Evolutionary conservation across 2,888 invertebrate species (phyloP).

Genomic region (Lissonota sp.): DNA sequence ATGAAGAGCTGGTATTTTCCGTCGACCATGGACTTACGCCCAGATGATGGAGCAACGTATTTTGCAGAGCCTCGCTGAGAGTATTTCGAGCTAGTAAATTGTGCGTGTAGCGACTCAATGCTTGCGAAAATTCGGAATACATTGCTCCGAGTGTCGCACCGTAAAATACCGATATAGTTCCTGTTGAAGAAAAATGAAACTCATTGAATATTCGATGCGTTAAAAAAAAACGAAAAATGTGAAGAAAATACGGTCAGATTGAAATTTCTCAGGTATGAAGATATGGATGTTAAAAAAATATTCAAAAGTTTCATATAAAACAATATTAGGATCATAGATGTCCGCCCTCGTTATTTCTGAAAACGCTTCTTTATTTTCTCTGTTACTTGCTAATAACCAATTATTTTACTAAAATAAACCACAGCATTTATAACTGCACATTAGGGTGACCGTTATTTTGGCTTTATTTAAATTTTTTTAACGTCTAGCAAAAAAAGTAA

Average conservation of each 20-base stretch:
- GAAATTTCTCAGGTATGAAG: no score
- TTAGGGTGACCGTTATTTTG: no score
- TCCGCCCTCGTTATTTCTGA: no score
- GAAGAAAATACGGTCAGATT: neutral
- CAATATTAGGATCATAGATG: no score
- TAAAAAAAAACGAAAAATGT: neutral
- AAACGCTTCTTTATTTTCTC: no score
- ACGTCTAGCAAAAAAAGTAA: no score
- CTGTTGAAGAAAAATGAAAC: constrained; percentile 78
- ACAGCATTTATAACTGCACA: no score
- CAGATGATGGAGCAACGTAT: constrained; percentile 89
- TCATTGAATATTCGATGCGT: neutral
- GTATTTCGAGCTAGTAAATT: constrained; percentile 90
- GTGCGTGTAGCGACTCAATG: constrained; percentile 91
- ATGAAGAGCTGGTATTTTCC: constrained; percentile 85
- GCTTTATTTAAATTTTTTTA: no score
- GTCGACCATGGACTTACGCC: constrained; percentile 90
- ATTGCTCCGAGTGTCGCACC: constrained; percentile 89
- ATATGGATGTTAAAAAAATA: no score
- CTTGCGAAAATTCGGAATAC: constrained; percentile 91
- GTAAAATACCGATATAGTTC: constrained; percentile 91
- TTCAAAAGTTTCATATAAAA: no score
- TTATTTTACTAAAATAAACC: no score
- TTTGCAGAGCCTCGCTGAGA: constrained; percentile 88
- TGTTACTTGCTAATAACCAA: no score